Percentiles rank a stretch among this genome's conserved stretches.
phyloP scores from a whole-genome alignment of 2,797 vertebrate species.

The Melanotaenia boesemani region DNA sequence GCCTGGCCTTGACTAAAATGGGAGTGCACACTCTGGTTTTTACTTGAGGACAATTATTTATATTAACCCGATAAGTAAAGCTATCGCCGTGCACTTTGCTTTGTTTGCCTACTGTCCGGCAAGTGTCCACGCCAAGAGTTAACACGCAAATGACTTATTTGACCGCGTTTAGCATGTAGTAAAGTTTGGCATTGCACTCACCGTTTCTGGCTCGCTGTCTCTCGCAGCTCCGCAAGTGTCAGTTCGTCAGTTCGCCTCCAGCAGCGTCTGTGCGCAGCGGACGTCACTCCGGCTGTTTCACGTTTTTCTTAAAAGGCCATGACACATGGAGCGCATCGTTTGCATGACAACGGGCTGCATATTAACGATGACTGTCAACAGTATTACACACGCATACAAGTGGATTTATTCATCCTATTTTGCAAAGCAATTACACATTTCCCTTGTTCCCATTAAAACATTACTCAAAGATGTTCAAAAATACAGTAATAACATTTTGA shows the following conservation, averaged over 20 bases:
- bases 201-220: conserved; percentile 82
- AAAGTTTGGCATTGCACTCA: conserved; percentile 79
- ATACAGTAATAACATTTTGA: too few species aligned
- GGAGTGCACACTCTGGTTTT: conserved; percentile 73
- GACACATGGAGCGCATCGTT: conserved; percentile 53
- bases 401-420: neutral
- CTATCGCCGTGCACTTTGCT: neutral
- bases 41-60: conserved; percentile 62
- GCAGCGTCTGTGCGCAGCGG: conserved; percentile 70
- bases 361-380: neutral
- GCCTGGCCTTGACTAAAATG: conserved; percentile 81
- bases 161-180: conserved; percentile 42
- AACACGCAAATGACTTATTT: conserved; percentile 22
- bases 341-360: conserved; percentile 42
- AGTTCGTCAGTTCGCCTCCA: conserved; percentile 68
- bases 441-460: neutral
- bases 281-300: conserved; percentile 78
- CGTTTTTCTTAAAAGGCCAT: conserved; percentile 81
- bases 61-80: conserved; percentile 16
- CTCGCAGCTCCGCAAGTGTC: conserved; percentile 82
- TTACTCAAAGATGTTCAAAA: neutral
- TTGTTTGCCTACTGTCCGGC: neutral
- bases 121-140: neutral
- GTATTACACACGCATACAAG: neutral
- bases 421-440: neutral